Percentiles rank a stretch among this genome's conserved stretches.
These are phyloP conservation scores for Dryomyza anilis DNA, from an alignment of 2,888 invertebrate genomes.

Conservation along the genomic window DNA sequence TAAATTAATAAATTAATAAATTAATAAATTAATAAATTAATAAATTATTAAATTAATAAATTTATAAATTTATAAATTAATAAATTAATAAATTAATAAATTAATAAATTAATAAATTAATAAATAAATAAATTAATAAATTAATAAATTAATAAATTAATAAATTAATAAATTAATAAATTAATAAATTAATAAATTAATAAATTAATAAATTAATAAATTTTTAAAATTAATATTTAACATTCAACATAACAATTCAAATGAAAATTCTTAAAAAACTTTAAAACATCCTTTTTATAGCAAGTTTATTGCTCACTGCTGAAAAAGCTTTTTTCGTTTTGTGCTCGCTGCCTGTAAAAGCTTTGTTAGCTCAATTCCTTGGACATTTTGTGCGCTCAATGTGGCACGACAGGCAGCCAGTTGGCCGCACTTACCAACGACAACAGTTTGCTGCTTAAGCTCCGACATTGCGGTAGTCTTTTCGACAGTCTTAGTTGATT, in stretches of 20 bases:
- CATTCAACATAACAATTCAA: not conserved
- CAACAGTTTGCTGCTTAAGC: conserved; percentile 61
- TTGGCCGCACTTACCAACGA: conserved; percentile 37
- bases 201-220: not conserved
- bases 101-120: not conserved
- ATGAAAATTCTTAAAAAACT: not conserved
- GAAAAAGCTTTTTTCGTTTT: not conserved
- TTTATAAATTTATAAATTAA: not conserved
- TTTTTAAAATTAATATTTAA: not conserved
- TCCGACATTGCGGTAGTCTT: conserved; percentile 49
- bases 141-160: not conserved
- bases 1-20: not conserved
- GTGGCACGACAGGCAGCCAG: not conserved
- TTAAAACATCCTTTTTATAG: not conserved
- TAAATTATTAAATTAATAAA: not conserved
- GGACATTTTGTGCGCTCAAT: not conserved
- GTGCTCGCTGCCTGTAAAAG: conserved; percentile 8
- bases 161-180: not conserved
- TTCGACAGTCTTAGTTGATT: not conserved
- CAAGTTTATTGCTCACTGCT: not conserved
- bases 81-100: not conserved
- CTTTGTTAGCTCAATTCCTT: not conserved
- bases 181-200: not conserved
- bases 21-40: not conserved
- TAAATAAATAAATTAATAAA: not conserved